Base-by-base conservation (phyloP, 2,797 vertebrate species). In the Eutrigla gurnardus region DNA sequence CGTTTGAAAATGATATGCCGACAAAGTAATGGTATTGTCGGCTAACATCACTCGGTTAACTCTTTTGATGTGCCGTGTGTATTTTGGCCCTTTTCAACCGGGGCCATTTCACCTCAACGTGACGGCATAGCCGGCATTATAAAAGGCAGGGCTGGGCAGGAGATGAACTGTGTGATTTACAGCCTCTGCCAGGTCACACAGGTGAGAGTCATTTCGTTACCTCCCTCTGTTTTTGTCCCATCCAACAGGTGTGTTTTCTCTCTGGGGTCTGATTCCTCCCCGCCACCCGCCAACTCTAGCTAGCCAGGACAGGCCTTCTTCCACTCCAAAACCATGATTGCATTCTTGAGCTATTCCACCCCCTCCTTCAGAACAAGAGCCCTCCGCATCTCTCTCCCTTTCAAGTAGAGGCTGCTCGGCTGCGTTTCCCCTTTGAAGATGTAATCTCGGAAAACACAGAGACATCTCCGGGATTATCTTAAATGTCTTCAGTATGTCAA, bases 401-500 rank as follows among this genome's bases (percentile, higher is more conserved):
- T 92, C 88, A 93, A 93, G 92, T 90, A 67, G 73, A 87, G 83
- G 86, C 88, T 89, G 93, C 86, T 7, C 49, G 83, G 88, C 88
- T 70, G 88, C 84, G 13, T 85, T 86, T 85, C 85, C 88, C 87
- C 86, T 94, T 93, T 94, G 93, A 93, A 94, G 93, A 92, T 91
- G 85, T 89, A 88, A 90, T 93, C 92, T 93, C 49, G 80, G 78
- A 92, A 94, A 92, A 92, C 90, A 91, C 90, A 81, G 91, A 90
- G 90, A 91, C 90, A 92, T 93, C 89, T 91, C 88, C 5, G 64
- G 91, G 91, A 93, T 94, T 94, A 94, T 92, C 86, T 91, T 85
- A 91, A 93, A 93, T 90, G 91, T 91, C 92, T 93, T 93, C 89
- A 92, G 89, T 81, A 84, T 93, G 91, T 93, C 91, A 93, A 89